Evolutionary conservation across 53 echinoderm and acorn worm genomes (phyloP).

Genomic region (Hippasteria phrygiana): DNA sequence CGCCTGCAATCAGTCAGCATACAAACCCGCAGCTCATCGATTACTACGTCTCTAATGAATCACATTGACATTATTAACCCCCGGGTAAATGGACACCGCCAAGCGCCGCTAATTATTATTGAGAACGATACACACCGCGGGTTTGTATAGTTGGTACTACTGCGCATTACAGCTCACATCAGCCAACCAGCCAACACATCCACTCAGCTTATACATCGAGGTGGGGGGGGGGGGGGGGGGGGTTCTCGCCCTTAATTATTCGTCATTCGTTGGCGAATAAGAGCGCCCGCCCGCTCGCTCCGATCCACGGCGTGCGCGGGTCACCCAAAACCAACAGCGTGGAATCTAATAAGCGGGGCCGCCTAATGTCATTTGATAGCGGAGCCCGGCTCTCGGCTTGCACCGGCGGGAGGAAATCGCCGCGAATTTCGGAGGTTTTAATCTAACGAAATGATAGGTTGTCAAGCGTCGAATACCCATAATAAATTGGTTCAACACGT

Average conservation of each 20-base stretch:
- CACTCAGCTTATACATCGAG: neutral
- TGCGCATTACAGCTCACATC: neutral
- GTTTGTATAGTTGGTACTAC: neutral
- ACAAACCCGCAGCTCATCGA: conserved; percentile 49
- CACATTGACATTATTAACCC: conserved; percentile 41
- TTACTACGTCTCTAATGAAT: conserved; percentile 46
- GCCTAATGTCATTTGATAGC: conserved; percentile 65
- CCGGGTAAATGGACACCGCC: conserved; percentile 39
- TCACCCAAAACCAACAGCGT: conserved; percentile 65
- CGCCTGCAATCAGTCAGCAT: conserved; percentile 23
- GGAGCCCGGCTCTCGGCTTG: conserved; percentile 29
- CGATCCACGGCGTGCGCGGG: neutral
- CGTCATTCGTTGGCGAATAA: neutral
- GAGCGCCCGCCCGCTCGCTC: neutral
- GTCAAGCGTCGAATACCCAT: conserved; percentile 57
- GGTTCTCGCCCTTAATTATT: conserved; percentile 8
- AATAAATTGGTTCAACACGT: conserved; percentile 71
- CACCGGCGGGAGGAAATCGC: conserved; percentile 60
- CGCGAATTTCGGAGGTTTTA: conserved; percentile 64
- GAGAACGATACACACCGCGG: conserved; percentile 40
- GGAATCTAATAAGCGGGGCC: conserved; percentile 51
- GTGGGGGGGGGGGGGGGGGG: neutral
- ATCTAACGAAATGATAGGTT: conserved; percentile 69
- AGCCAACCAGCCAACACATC: neutral
- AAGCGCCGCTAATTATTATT: conserved; percentile 52